These are phyloP conservation scores for Stichopus horrens DNA, from an alignment of 53 echinoderm and acorn worm species.

Conservation along the genomic window DNA sequence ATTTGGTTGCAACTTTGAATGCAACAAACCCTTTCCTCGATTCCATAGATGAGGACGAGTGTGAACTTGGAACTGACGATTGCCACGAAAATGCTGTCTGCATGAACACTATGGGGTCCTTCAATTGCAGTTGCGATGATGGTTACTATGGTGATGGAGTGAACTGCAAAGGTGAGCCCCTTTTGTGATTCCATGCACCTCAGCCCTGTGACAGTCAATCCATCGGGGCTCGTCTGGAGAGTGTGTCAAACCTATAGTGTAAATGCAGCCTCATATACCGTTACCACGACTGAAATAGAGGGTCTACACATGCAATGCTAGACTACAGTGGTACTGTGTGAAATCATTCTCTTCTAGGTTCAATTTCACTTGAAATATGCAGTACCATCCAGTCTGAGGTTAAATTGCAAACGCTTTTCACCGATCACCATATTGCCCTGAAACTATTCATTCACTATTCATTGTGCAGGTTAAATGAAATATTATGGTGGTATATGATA, in stretches of 20 bases:
- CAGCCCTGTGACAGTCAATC: not conserved
- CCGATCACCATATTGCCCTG: not conserved
- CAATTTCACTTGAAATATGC: no score
- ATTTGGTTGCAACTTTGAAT: no score
- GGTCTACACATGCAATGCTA: no score
- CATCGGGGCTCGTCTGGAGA: no score
- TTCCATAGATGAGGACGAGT: conserved; percentile 64
- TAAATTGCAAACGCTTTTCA: not conserved
- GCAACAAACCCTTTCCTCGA: not conserved
- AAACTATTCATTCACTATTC: not conserved
- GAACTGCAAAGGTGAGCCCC: conserved; percentile 42
- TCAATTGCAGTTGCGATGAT: conserved; percentile 57
- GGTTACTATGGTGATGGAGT: conserved; percentile 55
- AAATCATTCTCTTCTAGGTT: no score
- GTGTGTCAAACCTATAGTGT: no score
- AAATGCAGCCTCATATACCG: no score
- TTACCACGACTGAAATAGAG: not conserved
- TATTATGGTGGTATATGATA: not conserved
- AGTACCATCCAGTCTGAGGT: no score
- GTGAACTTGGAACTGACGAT: conserved; percentile 37
- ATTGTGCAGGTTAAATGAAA: not conserved
- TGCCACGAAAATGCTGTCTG: conserved; percentile 65
- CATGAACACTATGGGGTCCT: conserved; percentile 59
- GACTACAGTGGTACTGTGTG: no score
- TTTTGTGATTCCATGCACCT: not conserved